Conservation (phyloP, 2,888 invertebrate species). For the Cryptops parisi region DNA sequence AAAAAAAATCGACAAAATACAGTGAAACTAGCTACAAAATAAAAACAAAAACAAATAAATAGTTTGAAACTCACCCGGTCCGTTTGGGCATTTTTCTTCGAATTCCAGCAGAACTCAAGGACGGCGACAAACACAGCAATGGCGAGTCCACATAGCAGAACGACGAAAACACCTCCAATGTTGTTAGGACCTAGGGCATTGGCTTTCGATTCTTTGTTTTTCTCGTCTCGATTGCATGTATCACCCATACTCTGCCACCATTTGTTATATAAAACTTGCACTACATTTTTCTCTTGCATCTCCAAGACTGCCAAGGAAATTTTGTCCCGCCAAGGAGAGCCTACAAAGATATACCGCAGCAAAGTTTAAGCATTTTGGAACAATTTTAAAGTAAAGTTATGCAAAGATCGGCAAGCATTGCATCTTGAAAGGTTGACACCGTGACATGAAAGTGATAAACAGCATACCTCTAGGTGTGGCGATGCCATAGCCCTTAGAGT, state of each 20-base stretch:
- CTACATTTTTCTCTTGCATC: conserved; percentile 85
- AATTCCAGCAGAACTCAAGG: conserved; percentile 88
- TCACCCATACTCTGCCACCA: conserved; percentile 98
- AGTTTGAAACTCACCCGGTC: conserved; percentile 47
- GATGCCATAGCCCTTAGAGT: conserved; percentile 88
- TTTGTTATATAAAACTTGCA: conserved; percentile 85
- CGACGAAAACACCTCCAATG: conserved; percentile 90
- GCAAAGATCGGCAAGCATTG: too few species aligned
- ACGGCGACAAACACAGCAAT: conserved; percentile 83
- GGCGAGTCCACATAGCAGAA: conserved; percentile 79
- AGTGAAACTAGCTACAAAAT: too few species aligned
- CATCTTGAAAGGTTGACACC: too few species aligned
- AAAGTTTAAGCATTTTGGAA: too few species aligned
- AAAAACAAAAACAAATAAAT: too few species aligned
- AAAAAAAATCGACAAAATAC: too few species aligned
- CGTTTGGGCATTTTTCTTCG: conserved; percentile 69
- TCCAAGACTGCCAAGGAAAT: conserved; percentile 89
- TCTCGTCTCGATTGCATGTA: conserved; percentile 69
- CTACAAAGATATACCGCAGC: too few species aligned
- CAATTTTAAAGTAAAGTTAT: too few species aligned
- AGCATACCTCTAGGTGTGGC: conserved; percentile 73
- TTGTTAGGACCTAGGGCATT: conserved; percentile 78
- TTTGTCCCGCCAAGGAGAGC: conserved; percentile 88
- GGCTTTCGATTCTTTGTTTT: conserved; percentile 80
- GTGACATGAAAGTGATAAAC: too few species aligned